Percentiles rank a stretch among this genome's conserved stretches.
Conservation (phyloP, 2,113 vertebrate genomes). For the Ciconia boyciana region DNA sequence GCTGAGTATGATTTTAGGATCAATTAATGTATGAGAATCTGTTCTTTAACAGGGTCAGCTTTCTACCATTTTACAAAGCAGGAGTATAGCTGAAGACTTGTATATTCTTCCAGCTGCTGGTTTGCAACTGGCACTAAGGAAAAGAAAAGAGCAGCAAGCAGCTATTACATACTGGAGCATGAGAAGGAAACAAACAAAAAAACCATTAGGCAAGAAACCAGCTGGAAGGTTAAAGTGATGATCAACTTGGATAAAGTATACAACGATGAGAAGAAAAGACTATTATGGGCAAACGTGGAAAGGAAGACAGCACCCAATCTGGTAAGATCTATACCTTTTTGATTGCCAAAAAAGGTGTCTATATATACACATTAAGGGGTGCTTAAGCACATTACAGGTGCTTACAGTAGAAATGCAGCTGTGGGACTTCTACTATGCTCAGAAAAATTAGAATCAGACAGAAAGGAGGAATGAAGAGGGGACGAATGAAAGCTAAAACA, state of each 20-base stretch:
- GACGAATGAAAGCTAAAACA: neutral
- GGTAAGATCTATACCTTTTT: neutral
- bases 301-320: neutral
- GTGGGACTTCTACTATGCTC: neutral
- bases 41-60: neutral
- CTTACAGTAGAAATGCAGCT: neutral
- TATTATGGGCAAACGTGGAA: neutral
- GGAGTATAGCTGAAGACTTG: neutral
- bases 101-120: neutral
- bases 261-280: neutral
- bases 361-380: neutral
- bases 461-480: neutral
- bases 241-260: neutral
- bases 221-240: neutral
- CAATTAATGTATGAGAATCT: neutral
- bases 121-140: conserved; percentile 3
- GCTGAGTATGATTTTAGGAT: neutral
- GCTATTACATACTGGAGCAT: neutral
- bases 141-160: neutral
- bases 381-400: neutral
- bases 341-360: neutral
- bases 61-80: neutral
- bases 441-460: neutral
- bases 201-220: neutral
- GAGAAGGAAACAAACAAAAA: neutral